Percentiles rank a stretch among this genome's conserved stretches.
These are phyloP conservation scores for Stigmatopora nigra DNA, from an alignment of 2,113 vertebrate species.

Conservation along the genomic window DNA sequence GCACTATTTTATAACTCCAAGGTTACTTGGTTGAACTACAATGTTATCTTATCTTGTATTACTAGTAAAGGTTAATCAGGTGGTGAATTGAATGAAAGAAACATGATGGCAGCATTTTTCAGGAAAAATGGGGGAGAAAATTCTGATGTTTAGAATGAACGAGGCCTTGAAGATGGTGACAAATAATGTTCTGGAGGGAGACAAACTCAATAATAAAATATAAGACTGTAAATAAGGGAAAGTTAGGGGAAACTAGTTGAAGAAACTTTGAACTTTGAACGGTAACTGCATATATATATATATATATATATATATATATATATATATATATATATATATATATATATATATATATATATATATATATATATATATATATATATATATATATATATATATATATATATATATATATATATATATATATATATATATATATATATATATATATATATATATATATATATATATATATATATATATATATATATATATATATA, in stretches of 20 bases:
- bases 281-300: not conserved
- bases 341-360: not conserved
- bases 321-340: not conserved
- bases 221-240: not conserved
- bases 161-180: slow-evolving; percentile 8
- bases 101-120: slow-evolving; percentile 29
- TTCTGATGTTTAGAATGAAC: slow-evolving; percentile 23
- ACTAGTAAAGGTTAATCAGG: slow-evolving; percentile 20
- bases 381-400: not conserved
- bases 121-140: slow-evolving; percentile 15
- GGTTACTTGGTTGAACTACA: slow-evolving; percentile 41
- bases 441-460: not conserved
- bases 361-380: not conserved
- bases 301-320: not conserved
- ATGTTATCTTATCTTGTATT: slow-evolving; percentile 25
- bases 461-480: not conserved
- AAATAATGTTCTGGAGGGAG: slow-evolving; percentile 10
- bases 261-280: not conserved
- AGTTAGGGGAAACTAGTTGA: not conserved
- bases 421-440: not conserved
- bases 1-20: slow-evolving; percentile 29
- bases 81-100: slow-evolving; percentile 26
- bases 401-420: not conserved
- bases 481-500: not conserved
- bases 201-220: slow-evolving; percentile 15